Evolutionary conservation across 2,888 invertebrate genomes (phyloP).

Genomic region (Gastrophysa polygoni): DNA sequence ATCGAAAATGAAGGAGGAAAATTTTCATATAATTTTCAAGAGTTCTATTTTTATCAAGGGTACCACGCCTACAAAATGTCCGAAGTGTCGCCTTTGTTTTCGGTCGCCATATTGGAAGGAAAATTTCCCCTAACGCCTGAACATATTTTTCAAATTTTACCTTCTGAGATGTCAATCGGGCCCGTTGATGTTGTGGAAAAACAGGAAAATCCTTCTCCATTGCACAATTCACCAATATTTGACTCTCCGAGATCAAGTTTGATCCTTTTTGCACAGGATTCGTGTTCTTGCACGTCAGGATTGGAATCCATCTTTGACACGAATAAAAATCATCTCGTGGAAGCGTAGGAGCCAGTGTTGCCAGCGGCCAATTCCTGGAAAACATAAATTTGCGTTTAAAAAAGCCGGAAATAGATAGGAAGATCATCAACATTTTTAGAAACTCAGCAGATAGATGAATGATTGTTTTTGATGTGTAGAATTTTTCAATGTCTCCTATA

Average conservation of each 20-base stretch:
- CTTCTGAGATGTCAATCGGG: slow-evolving; percentile 56
- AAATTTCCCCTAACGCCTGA: slow-evolving; percentile 55
- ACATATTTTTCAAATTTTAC: slow-evolving; percentile 59
- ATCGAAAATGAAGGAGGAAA: slow-evolving; percentile 28
- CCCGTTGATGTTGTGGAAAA: slow-evolving; percentile 50
- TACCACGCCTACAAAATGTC: slow-evolving; percentile 60
- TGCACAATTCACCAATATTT: slow-evolving; percentile 54
- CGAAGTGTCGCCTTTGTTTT: slow-evolving; percentile 51
- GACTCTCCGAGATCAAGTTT: slow-evolving; percentile 54
- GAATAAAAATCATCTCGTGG: slow-evolving; percentile 54
- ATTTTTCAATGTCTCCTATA: no score
- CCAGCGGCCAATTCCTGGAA: no score
- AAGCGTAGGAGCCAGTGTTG: no score
- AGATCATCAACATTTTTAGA: no score
- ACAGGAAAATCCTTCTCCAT: slow-evolving; percentile 51
- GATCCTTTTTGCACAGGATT: slow-evolving; percentile 56
- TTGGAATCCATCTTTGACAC: slow-evolving; percentile 60
- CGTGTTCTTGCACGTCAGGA: slow-evolving; percentile 57
- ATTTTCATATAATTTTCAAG: slow-evolving; percentile 5
- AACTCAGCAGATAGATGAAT: no score
- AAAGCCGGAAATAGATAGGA: no score
- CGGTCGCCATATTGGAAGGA: slow-evolving; percentile 57
- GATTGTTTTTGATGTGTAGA: no score
- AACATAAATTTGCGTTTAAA: no score
- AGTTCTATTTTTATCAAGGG: slow-evolving; percentile 34